Conservation (phyloP, 2,888 invertebrate genomes). For the Gryllus longicercus region DNA sequence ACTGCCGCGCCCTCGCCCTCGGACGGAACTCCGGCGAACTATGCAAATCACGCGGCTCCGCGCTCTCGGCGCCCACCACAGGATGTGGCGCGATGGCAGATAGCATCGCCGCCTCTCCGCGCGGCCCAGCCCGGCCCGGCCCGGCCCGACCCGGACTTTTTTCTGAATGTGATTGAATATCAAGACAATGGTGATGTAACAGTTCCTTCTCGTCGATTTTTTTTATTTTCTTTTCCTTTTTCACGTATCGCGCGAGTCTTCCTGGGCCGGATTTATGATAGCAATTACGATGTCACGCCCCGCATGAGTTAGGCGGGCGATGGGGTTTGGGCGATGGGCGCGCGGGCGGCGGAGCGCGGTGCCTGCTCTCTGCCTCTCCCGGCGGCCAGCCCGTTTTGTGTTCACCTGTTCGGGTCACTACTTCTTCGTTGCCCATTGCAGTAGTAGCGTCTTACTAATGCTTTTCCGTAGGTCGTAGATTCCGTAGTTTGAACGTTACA, state of each 20-base stretch:
- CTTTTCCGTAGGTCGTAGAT: no score
- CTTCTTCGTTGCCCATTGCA: no score
- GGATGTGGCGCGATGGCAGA: constrained; percentile 2
- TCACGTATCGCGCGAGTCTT: constrained; percentile 5
- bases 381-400: no score
- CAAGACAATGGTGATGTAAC: not conserved
- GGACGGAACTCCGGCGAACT: not conserved
- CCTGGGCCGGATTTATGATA: constrained; percentile 11
- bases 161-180: not conserved
- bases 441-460: no score
- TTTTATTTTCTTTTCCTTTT: not conserved
- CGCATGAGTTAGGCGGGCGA: constrained; percentile 9
- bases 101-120: not conserved
- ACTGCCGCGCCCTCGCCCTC: not conserved
- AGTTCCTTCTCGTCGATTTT: not conserved
- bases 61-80: not conserved
- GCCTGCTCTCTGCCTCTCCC: no score
- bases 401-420: no score
- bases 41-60: not conserved
- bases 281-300: constrained; percentile 17
- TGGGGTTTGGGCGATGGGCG: not conserved
- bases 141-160: not conserved
- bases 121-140: not conserved
- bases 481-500: no score
- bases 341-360: not conserved